Conservation (phyloP, 2,888 invertebrate species). For the Sicus ferrugineus region DNA sequence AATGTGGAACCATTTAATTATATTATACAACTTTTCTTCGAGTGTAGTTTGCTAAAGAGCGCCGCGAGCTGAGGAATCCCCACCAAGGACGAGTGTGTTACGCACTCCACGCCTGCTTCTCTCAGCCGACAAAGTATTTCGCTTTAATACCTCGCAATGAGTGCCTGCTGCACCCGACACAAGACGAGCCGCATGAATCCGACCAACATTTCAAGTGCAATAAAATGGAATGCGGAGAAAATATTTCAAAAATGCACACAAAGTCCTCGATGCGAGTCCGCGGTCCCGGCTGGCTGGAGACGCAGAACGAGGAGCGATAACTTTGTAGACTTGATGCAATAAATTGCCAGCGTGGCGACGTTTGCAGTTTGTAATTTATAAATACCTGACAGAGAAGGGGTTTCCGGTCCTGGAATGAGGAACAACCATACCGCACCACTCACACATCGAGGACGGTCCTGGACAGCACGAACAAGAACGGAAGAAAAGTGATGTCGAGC, state of each 20-base stretch:
- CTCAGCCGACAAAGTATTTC: conserved; percentile 6
- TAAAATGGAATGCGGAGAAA: conserved; percentile 14
- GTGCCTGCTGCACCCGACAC: neutral
- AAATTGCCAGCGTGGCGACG: conserved; percentile 28
- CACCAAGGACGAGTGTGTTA: neutral
- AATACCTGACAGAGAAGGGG: conserved; percentile 28
- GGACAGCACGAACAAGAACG: neutral
- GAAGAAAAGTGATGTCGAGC: neutral
- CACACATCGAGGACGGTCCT: neutral
- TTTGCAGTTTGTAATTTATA: conserved; percentile 33
- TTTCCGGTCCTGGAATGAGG: neutral
- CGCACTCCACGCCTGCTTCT: neutral
- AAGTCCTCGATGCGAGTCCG: conserved; percentile 12
- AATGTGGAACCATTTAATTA: too few relatives aligned
- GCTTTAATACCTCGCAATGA: conserved; percentile 10
- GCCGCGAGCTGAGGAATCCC: neutral
- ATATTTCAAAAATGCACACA: conserved; percentile 22
- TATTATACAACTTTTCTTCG: too few relatives aligned
- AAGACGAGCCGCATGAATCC: neutral
- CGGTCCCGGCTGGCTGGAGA: neutral
- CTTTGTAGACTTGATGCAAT: conserved; percentile 29
- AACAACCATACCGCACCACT: neutral
- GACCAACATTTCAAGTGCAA: conserved; percentile 6
- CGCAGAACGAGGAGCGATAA: conserved; percentile 26
- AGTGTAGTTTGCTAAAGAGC: neutral